Conservation (phyloP, 1,140 invertebrate species). For the Pseudomyrmex flavicornis region DNA sequence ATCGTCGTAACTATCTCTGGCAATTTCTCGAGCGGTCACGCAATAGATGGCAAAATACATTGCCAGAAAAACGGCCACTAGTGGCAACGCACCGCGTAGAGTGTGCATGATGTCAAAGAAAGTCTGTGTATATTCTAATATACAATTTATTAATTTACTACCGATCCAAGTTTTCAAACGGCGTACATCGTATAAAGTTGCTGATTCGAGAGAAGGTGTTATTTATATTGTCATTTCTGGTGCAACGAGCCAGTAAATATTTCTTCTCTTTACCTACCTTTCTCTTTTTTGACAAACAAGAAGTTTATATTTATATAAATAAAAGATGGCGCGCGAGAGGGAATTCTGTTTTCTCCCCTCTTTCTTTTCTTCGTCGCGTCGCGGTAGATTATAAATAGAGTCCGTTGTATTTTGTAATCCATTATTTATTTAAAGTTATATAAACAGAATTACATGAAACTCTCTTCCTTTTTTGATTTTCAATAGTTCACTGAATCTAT, state of each 20-base stretch:
- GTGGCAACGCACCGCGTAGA: conserved; percentile 16
- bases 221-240: conserved; percentile 43
- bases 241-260: conserved; percentile 30
- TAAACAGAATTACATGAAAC: conserved; percentile 38
- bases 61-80: conserved; percentile 31
- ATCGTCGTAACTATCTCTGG: conserved; percentile 41
- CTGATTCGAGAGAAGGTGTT: conserved; percentile 1
- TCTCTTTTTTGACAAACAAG: background rate
- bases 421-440: conserved; percentile 50
- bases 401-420: conserved; percentile 27
- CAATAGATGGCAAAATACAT: conserved; percentile 54
- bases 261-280: too few relatives aligned
- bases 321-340: conserved; percentile 7
- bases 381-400: conserved; percentile 3
- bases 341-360: conserved; percentile 37
- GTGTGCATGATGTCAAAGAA: conserved; percentile 11
- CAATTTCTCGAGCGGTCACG: conserved; percentile 62
- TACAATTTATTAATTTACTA: conserved; percentile 14
- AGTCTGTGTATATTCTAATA: background rate
- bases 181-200: conserved; percentile 1
- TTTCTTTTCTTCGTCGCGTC: background rate
- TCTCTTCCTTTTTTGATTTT: conserved; percentile 43
- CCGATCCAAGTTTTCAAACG: conserved; percentile 32
- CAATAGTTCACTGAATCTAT: conserved; percentile 22
- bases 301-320: conserved; percentile 41